Conservation (phyloP, 2,888 invertebrate species). For the Boloria selene region DNA sequence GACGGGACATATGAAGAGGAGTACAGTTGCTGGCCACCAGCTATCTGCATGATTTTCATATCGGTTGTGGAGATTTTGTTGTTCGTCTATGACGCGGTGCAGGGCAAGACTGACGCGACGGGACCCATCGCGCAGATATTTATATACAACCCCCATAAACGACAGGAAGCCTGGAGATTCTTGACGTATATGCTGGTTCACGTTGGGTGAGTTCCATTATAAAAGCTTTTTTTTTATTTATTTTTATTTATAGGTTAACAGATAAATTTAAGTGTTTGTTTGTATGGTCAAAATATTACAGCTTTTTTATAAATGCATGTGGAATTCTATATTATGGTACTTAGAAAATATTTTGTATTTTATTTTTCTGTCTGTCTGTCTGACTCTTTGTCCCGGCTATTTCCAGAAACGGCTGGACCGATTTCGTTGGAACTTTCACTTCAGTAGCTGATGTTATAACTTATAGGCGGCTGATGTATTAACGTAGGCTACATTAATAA, state of each 20-base stretch:
- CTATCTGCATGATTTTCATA: constrained; percentile 94
- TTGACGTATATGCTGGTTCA: constrained; percentile 98
- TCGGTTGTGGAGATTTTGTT: constrained; percentile 92
- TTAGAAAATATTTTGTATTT: no score
- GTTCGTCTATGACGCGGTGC: constrained; percentile 82
- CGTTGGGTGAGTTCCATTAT: constrained; percentile 86
- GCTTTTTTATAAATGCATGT: no score
- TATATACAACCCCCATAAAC: constrained; percentile 93
- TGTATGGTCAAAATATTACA: no score
- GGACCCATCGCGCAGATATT: constrained; percentile 91
- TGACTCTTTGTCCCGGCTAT: no score
- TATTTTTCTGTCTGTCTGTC: no score
- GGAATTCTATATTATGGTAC: no score
- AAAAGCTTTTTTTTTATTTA: no score
- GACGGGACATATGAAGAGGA: constrained; percentile 94
- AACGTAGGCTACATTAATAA: no score
- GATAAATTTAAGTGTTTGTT: neutral
- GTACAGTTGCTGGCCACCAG: constrained; percentile 96
- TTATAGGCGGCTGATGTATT: no score
- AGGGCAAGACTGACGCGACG: constrained; percentile 75
- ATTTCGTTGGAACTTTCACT: no score
- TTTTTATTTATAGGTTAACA: neutral
- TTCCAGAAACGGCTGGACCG: no score
- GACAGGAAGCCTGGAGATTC: constrained; percentile 96
- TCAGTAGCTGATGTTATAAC: no score